phyloP scores from a whole-genome alignment of 2,113 vertebrate genomes.

The Lophotis ruficrista region DNA sequence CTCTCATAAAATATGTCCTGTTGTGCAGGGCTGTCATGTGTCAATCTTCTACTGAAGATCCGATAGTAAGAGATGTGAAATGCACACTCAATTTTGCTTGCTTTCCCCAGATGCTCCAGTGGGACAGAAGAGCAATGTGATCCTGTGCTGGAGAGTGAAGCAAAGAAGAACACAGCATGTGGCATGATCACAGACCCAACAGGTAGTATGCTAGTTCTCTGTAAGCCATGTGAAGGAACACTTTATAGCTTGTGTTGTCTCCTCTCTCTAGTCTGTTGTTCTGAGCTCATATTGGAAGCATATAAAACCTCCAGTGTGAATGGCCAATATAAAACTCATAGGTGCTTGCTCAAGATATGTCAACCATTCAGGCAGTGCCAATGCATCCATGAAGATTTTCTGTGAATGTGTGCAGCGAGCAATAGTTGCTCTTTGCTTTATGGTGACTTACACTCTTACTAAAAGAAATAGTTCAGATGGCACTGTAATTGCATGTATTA shows the following conservation, averaged over 20 bases:
- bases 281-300: not conserved
- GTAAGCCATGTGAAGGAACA: not conserved
- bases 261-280: not conserved
- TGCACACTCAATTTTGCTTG: not conserved
- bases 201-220: slow-evolving; percentile 60
- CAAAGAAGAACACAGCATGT: slow-evolving; percentile 78
- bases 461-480: not conserved
- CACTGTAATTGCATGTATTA: not conserved
- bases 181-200: slow-evolving; percentile 79
- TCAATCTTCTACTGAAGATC: not conserved
- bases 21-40: not conserved
- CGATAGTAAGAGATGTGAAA: not conserved
- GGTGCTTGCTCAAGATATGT: not conserved
- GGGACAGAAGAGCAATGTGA: slow-evolving; percentile 68
- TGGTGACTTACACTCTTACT: not conserved
- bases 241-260: not conserved
- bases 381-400: not conserved
- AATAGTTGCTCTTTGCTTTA: not conserved
- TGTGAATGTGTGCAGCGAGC: not conserved
- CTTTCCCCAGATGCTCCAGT: slow-evolving; percentile 51
- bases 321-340: not conserved
- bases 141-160: slow-evolving; percentile 72
- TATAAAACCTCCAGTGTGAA: not conserved
- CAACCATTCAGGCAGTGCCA: not conserved
- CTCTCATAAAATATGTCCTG: not conserved